Percentiles rank a stretch among this genome's conserved stretches.
Conservation (phyloP, 2,797 vertebrate genomes). For the Ambastaia sidthimunki region DNA sequence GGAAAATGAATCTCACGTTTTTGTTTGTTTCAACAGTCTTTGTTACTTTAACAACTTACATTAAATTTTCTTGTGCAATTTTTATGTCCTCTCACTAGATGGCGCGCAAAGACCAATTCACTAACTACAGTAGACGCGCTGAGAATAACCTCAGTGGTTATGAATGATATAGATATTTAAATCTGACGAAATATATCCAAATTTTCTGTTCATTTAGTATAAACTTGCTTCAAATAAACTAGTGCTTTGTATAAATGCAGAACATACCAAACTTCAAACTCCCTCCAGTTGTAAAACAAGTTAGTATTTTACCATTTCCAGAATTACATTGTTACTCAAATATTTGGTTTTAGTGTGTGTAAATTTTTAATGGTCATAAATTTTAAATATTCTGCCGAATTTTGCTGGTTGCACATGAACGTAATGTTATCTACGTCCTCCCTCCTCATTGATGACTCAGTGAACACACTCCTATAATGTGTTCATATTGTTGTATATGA, state of each 20-base stretch:
- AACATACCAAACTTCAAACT: neutral
- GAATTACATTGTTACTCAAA: neutral
- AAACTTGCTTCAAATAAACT: neutral
- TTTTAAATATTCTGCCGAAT: neutral
- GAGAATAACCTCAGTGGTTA: neutral
- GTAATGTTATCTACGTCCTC: neutral
- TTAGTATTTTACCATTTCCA: neutral
- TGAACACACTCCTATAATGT: neutral
- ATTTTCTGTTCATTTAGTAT: neutral
- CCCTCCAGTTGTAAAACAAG: neutral
- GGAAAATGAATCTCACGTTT: too few relatives aligned
- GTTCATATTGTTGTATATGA: neutral
- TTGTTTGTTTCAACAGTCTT: neutral
- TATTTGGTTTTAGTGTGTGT: neutral
- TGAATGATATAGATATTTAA: neutral
- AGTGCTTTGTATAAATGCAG: neutral
- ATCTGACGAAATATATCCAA: neutral
- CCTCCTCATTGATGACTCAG: neutral
- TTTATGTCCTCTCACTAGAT: constrained; percentile 15
- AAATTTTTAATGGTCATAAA: neutral
- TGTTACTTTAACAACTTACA: neutral
- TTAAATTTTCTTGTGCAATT: neutral
- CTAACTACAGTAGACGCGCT: neutral
- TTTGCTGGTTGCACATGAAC: neutral
- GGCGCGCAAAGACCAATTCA: neutral